Percentiles rank a stretch among this genome's conserved stretches.
phyloP scores from a whole-genome alignment of 2,113 vertebrate species.

The Gnathonemus longibarbis region DNA sequence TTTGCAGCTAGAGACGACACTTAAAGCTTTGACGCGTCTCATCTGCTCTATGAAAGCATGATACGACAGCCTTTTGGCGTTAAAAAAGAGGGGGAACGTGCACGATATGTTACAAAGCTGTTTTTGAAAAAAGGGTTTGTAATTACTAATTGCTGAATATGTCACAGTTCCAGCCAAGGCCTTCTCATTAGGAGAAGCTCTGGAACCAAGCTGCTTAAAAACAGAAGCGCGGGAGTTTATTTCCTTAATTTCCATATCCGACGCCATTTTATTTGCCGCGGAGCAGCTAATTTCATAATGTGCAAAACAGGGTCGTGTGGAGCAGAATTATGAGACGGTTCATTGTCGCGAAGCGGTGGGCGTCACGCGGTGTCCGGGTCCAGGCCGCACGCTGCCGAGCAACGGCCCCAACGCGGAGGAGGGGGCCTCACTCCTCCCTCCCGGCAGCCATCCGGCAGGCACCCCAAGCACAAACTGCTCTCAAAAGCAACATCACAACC shows the following conservation, averaged over 20 bases:
- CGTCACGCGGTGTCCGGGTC: neutral
- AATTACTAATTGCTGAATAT: slow-evolving; percentile 2
- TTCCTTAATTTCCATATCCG: neutral
- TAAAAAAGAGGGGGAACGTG: neutral
- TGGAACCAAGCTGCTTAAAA: slow-evolving; percentile 3
- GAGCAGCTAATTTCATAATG: neutral
- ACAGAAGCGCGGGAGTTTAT: slow-evolving; percentile 1
- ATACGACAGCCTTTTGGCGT: neutral
- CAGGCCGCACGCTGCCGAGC: neutral
- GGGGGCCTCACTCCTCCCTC: too few species aligned
- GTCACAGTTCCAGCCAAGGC: neutral
- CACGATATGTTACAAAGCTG: neutral
- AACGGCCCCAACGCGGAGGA: neutral
- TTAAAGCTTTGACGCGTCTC: neutral
- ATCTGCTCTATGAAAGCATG: neutral
- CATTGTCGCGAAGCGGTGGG: neutral
- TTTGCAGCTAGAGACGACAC: neutral
- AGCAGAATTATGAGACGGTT: neutral
- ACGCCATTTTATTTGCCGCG: neutral
- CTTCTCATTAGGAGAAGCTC: neutral
- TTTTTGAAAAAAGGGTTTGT: neutral
- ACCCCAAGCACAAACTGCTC: neutral
- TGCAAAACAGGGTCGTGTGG: neutral
- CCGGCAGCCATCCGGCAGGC: neutral
- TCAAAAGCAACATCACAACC: neutral